Base-by-base conservation (phyloP, 2,797 vertebrate genomes). In the Sarcophilus harrisii region DNA sequence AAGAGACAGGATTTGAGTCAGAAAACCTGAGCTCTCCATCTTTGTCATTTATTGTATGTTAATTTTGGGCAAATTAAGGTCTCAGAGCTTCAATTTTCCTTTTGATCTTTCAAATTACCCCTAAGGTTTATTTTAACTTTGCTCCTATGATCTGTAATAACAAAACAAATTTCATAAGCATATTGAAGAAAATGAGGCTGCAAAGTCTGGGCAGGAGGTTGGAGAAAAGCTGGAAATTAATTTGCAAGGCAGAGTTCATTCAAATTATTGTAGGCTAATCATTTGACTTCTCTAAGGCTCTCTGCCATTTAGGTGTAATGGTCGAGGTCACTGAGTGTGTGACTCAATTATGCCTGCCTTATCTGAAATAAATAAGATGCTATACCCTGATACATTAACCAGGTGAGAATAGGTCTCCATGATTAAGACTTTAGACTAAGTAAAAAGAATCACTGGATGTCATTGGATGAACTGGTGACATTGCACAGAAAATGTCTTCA, bases 241-340 rank as follows among this genome's bases (percentile, higher is more conserved):
- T 90, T 60, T 57, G 27, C 32, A 66, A 66, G 90, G 27, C 27
- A 73, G 73, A 92, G 58, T 93, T 94, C 14, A 49, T 0, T 3
- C 81, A 95, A 95, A 92, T 94, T 45, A 90, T 58, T 73, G 92
- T 81, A 59, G 60, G 12, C n/a, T 11, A 81, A 81, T 24, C 92
- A 95, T 96, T 94, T 32, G 38, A 29, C 55, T 73, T 94, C 28
- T 49, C 38, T 54, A 45, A 94, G 52, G n/a, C 90, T 91, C 29
- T 91, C 32, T 90, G 30, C 6, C 18, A 81, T 45, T 45, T 81
- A 45, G 73, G 11, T 81, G 9, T 81, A 24, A 81, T 45, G 73
- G 38, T 45, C 21, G 38, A 45, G 73, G 8, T 81, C 66, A 73
- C 66, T 38, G n/a, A 9, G 66, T 30, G 29, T 45, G n/a, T 81